Conservation (phyloP, 2,888 invertebrate species). For the Asteroscopus sphinx region DNA sequence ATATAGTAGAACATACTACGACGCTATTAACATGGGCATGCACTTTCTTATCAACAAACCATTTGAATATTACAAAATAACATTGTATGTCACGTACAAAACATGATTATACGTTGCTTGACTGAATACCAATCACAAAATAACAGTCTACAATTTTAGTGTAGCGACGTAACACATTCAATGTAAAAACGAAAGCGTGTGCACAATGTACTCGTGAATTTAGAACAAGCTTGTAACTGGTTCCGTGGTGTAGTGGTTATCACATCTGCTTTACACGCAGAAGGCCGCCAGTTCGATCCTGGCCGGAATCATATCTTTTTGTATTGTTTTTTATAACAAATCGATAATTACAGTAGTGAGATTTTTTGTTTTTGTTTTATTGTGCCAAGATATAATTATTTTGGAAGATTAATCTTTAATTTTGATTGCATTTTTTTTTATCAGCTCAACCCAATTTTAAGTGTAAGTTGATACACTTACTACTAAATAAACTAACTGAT, state of each 20-base stretch:
- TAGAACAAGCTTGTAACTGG: constrained; percentile 49
- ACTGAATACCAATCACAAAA: constrained; percentile 39
- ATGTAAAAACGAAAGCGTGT: constrained; percentile 43
- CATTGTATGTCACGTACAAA: constrained; percentile 33
- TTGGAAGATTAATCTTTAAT: too few relatives aligned
- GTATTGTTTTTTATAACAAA: constrained; percentile 25
- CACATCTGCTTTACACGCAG: constrained; percentile 94
- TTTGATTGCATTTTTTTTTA: too few relatives aligned
- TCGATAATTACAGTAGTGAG: background rate
- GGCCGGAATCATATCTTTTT: constrained; percentile 84
- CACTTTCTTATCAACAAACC: constrained; percentile 39
- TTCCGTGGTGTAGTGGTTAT: constrained; percentile 97
- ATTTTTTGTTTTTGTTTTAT: too few relatives aligned
- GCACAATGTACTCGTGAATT: constrained; percentile 20
- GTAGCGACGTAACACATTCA: constrained; percentile 12
- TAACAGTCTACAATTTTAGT: constrained; percentile 9
- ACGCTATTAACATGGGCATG: constrained; percentile 12
- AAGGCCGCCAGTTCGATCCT: constrained; percentile 89
- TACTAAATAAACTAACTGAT: background rate
- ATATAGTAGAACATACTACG: background rate
- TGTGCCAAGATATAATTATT: background rate
- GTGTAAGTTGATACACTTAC: background rate
- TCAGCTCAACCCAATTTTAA: background rate
- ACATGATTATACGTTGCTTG: constrained; percentile 28
- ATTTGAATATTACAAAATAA: constrained; percentile 41